Percentiles rank a stretch among this genome's conserved stretches.
phyloP scores from a whole-genome alignment of 1,140 invertebrate genomes.

The Drosophila insularis region DNA sequence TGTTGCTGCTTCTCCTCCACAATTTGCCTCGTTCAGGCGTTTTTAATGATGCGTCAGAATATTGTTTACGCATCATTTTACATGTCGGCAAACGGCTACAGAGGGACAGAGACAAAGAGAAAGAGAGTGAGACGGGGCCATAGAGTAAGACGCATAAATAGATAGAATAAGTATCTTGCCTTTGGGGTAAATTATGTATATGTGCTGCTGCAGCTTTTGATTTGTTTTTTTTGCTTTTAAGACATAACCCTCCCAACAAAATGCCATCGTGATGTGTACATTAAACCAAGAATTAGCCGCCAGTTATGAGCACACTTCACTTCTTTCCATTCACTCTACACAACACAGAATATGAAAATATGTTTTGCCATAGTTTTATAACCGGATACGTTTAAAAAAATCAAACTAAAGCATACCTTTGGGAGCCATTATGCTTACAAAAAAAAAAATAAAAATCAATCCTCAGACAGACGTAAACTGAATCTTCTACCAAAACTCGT shows the following conservation, averaged over 20 bases:
- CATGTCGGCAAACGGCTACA: conserved; percentile 69
- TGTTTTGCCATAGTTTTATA: background rate
- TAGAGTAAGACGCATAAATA: conserved; percentile 8
- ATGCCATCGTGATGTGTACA: conserved; percentile 69
- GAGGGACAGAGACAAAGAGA: conserved; percentile 14
- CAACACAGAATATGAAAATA: background rate
- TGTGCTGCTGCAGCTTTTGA: conserved; percentile 9
- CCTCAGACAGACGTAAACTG: too few relatives aligned
- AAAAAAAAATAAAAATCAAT: too few relatives aligned
- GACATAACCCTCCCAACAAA: conserved; percentile 13
- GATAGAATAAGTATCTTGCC: conserved; percentile 33
- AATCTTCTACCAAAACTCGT: too few relatives aligned
- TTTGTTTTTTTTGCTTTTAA: background rate
- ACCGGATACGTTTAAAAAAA: background rate
- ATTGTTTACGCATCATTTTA: conserved; percentile 81
- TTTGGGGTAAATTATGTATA: conserved; percentile 31
- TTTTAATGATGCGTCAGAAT: conserved; percentile 81
- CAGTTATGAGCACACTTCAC: conserved; percentile 33
- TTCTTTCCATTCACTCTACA: background rate
- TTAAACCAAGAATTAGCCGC: conserved; percentile 68
- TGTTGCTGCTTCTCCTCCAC: conserved; percentile 47
- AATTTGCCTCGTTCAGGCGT: conserved; percentile 68
- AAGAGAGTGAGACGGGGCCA: background rate
- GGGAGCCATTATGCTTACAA: background rate
- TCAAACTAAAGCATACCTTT: background rate